Evolutionary conservation across 2,797 vertebrate species (phyloP), one percentile per base, ranked within the genome.

Genomic region (Lacerta viridis): DNA sequence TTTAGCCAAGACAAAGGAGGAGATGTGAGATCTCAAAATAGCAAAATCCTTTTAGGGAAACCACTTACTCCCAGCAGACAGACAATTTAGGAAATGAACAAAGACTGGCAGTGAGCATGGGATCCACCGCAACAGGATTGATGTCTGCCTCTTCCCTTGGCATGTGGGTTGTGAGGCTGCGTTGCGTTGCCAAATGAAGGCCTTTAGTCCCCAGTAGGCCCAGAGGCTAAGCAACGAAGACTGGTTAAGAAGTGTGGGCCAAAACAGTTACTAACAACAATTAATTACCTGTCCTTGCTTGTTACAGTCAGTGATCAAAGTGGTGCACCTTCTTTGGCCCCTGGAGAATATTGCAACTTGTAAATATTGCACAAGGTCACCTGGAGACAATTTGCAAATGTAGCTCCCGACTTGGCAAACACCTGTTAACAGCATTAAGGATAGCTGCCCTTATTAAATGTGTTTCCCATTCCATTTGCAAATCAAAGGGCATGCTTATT

Each of bases 271-370:
- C 87, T 85, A 92, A 90, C 91, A 94, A 94, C 92, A 95, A 94
- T 93, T 94, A 95, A 94, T 93, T 91, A 90, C 93, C 83, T 91
- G 92, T 75, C 91, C 91, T 87, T 95, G 93, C 89, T 94, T 36
- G 0, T 92, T 94, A 83, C 92, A 84, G 89, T 87, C 90, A 90
- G 91, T 25, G 93, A 93, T 93, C 94, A 92, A 92, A 94, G 93
- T 36, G 94, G 93, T 2, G 41, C 39, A 83, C 90, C 79, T 84
- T 78, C 74, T 92, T 82, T 85, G 43, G 81, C 81, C 89, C 80
- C n/a, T 82, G 36, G 39, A n/a, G 50, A 95, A 90, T 36, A 85
- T 39, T 86, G 87, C 64, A 91, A 78, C 74, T 68, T 36, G 77
- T 80, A 81, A 91, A 83, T 91, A 84, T 93, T 88, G 85, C 46